Percentiles rank a stretch among this genome's conserved stretches.
Evolutionary conservation across 2,888 invertebrate genomes (phyloP).

Genomic region (Caenorhabditis macrosperma): DNA sequence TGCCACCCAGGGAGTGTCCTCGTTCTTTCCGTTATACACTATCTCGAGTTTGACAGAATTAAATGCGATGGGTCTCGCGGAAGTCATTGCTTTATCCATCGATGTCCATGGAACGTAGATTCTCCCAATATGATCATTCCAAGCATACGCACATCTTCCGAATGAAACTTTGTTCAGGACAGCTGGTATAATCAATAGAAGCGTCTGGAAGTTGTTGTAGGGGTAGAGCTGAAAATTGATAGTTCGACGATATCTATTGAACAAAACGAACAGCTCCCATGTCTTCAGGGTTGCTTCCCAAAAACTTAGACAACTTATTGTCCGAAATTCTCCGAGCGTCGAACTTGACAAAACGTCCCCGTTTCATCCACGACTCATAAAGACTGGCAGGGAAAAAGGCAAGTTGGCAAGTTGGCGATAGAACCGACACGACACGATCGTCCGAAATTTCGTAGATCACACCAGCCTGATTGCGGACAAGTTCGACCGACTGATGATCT

Average conservation of each 20-base stretch:
- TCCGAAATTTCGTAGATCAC: constrained; percentile 25
- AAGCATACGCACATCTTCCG: constrained; percentile 68
- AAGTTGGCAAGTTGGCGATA: constrained; percentile 31
- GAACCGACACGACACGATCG: background rate
- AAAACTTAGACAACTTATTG: background rate
- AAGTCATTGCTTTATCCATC: constrained; percentile 17
- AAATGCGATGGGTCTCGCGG: constrained; percentile 36
- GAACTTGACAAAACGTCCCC: constrained; percentile 56
- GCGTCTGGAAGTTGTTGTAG: background rate
- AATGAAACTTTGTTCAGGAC: constrained; percentile 69
- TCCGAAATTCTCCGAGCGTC: constrained; percentile 45
- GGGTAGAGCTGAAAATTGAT: constrained; percentile 30
- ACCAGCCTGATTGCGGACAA: constrained; percentile 11
- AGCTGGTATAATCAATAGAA: constrained; percentile 36
- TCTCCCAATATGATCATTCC: constrained; percentile 75
- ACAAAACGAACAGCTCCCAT: constrained; percentile 18
- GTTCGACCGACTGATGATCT: constrained; percentile 34
- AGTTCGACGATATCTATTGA: background rate
- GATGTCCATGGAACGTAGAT: constrained; percentile 61
- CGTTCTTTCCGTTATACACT: constrained; percentile 65
- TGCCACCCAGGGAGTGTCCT: constrained; percentile 73
- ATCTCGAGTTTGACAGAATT: constrained; percentile 57
- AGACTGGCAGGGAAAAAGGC: constrained; percentile 8
- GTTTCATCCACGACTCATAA: constrained; percentile 58
- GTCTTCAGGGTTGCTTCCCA: constrained; percentile 28